Percentiles rank a stretch among this genome's conserved stretches.
Conservation (phyloP, 1,140 invertebrate species). For the Thalassaphorura encarpata region DNA sequence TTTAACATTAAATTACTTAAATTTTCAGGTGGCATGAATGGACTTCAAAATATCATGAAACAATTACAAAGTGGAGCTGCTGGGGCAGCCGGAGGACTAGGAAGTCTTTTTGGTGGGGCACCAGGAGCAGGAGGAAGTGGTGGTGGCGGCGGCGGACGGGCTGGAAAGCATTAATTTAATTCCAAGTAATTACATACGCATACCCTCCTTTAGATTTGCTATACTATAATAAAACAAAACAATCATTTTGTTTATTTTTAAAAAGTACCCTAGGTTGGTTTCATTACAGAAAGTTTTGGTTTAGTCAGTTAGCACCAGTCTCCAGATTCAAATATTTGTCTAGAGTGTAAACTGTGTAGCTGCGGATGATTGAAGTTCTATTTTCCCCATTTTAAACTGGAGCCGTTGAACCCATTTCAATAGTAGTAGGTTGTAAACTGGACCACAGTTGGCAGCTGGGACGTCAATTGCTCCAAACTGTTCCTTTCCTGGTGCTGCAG, state of each 20-base stretch:
- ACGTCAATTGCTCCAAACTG: conserved; percentile 22
- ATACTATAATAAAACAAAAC: too few relatives aligned
- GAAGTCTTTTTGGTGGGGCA: conserved; percentile 11
- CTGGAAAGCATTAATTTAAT: background rate
- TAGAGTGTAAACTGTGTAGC: conserved; percentile 76
- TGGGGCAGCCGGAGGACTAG: conserved; percentile 42
- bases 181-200: too few relatives aligned
- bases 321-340: conserved; percentile 16
- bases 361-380: conserved; percentile 90
- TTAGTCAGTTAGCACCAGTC: background rate
- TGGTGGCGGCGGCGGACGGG: background rate
- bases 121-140: too few relatives aligned
- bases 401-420: conserved; percentile 82
- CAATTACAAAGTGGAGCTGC: conserved; percentile 87
- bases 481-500: conserved; percentile 1
- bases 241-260: too few relatives aligned
- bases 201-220: too few relatives aligned
- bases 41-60: conserved; percentile 95
- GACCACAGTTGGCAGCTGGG: conserved; percentile 23
- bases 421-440: conserved; percentile 39
- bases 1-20: conserved; percentile 26
- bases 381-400: conserved; percentile 96
- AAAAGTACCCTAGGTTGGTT: too few relatives aligned
- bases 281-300: too few relatives aligned
- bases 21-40: conserved; percentile 80